Conservation (phyloP, 2,888 invertebrate genomes). For the Cephus sareptanus region DNA sequence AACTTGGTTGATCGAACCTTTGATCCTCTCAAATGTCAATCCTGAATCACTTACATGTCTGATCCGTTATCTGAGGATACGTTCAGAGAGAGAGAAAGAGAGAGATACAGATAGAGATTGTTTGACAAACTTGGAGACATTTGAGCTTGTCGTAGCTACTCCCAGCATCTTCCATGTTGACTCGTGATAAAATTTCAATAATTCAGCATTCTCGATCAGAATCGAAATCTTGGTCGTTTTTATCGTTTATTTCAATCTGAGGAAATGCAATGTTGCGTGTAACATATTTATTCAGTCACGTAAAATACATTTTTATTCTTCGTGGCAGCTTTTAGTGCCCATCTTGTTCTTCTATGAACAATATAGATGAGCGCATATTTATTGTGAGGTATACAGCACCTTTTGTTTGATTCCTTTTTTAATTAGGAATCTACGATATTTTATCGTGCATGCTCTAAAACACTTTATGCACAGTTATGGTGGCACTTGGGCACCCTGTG, state of each 20-base stretch:
- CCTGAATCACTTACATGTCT: neutral
- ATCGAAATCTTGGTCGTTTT: neutral
- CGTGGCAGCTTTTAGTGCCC: neutral
- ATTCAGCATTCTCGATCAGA: neutral
- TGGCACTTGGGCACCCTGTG: neutral
- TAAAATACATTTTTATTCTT: neutral
- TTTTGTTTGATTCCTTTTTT: too few relatives aligned
- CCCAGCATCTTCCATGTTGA: neutral
- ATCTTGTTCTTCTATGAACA: neutral
- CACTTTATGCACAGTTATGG: neutral
- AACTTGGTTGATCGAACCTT: neutral
- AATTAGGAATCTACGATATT: neutral
- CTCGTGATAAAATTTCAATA: neutral
- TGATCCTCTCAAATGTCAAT: neutral
- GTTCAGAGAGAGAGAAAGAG: neutral
- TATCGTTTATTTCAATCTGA: neutral
- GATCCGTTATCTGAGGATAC: neutral
- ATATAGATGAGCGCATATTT: neutral
- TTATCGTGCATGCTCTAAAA: neutral
- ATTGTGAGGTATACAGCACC: too few relatives aligned
- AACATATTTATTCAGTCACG: neutral
- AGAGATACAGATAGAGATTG: neutral
- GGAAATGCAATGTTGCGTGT: neutral
- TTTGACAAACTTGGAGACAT: neutral
- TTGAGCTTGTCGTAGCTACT: neutral